Evolutionary conservation across 1,140 invertebrate species (phyloP), one percentile per base, ranked within the genome.

Genomic region (Cydia strobilella): DNA sequence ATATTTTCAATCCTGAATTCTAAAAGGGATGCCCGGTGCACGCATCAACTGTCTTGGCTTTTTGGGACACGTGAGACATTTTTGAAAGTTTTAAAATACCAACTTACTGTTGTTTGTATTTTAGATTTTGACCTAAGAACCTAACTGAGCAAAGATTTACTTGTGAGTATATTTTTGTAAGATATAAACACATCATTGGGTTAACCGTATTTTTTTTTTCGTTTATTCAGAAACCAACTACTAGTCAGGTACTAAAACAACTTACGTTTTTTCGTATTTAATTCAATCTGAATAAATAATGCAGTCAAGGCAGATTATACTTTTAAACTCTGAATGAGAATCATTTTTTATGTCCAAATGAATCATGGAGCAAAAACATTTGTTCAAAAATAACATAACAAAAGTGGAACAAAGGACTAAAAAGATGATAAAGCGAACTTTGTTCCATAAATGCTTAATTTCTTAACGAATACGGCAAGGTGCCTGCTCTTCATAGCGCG

Each of bases 1-100:
- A 69, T 69, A 69, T 69, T 69, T 69, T 69, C 65, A 39, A 18
- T 69, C 63, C 63, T n/a, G 63, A 65, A 65, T 31, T 69, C 65
- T 69, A 69, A 69, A 69, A 69, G 65, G 65, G 9, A 35, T 35
- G 65, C 65, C 7, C 65, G n/a, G 65, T 4, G 2, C n/a, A 69
- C 27, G 18, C 27, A 35, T 69, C 65, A 69, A 39, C n/a, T 69
- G 65, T 35, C 31, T 35, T 20, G 65, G 13, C n/a, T 69, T 69
- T 18, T 69, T 10, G 31, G 15, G 65, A 69, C 65, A 69, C 31
- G 10, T 12, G 54, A 12, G n/a, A 35, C 18, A 18, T 18, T 69
- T 35, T 69, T 69, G 42, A 31, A 31, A 2, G 0, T 18, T 39
- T 69, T 18, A 69, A 69, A 35, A 27, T 66, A 66, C n/a, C 12